phyloP scores from a whole-genome alignment of 2,888 invertebrate genomes.

The Idaea biselata region DNA sequence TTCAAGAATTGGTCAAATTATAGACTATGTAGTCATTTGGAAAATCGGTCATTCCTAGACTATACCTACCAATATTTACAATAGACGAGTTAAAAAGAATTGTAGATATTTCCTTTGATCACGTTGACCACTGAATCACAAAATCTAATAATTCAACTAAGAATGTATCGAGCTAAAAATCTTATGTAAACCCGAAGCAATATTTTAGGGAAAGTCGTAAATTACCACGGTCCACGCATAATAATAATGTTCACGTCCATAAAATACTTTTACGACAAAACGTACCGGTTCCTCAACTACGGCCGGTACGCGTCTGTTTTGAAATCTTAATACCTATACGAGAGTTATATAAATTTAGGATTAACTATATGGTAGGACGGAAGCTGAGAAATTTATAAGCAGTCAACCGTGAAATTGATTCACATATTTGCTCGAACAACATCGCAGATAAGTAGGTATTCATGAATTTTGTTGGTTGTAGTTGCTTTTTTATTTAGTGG shows the following conservation, averaged over 20 bases:
- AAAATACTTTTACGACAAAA: conserved; percentile 67
- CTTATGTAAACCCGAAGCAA: conserved; percentile 26
- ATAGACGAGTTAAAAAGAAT: neutral
- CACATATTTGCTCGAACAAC: conserved; percentile 19
- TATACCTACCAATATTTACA: no score
- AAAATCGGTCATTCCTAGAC: no score
- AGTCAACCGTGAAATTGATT: conserved; percentile 10
- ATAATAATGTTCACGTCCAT: conserved; percentile 61
- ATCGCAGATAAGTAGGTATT: conserved; percentile 10
- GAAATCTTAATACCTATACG: conserved; percentile 40
- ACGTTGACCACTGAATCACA: neutral
- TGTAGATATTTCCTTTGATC: neutral
- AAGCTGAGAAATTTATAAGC: conserved; percentile 21
- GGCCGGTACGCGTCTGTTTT: conserved; percentile 38
- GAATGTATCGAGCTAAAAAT: conserved; percentile 8
- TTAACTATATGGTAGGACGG: conserved; percentile 20
- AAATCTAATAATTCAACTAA: neutral
- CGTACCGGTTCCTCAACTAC: conserved; percentile 41
- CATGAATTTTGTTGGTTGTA: neutral
- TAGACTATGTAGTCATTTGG: no score
- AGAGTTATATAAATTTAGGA: conserved; percentile 25
- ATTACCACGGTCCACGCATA: conserved; percentile 52
- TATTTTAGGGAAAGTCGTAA: conserved; percentile 63
- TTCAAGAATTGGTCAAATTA: no score
- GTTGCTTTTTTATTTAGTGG: neutral